Evolutionary conservation across 2,888 invertebrate genomes (phyloP), one percentile per base, ranked within the genome.

Genomic region (Rotaria macrura): DNA sequence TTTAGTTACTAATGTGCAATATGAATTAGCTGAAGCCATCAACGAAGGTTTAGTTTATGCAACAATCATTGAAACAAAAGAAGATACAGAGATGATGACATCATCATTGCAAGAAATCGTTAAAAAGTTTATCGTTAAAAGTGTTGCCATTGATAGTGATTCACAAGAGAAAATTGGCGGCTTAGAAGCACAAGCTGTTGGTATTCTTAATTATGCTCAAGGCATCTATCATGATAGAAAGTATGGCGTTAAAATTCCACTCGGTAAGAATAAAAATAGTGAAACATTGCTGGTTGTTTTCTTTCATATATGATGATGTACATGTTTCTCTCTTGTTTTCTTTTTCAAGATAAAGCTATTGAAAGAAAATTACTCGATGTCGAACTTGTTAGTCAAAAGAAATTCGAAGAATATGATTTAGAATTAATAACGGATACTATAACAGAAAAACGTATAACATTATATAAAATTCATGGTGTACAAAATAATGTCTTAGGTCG

Each of bases 161-260:
- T 72, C 14, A 38, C 29, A 47, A 12, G 57, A 86, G 34, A 65
- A 57, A 25, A 86, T 86, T n/a, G 85, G 85, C 29, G 86, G 85
- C 12, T 49, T 86, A 47, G 84, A 85, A 79, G 86, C 86, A 17
- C 86, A 86, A 84, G 86, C 85, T 10, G 85, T 83, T 20, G 86
- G 86, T 23, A 86, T 86, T 12, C 83, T 86, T 23, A 86, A 85
- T 47, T 86, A 86, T 74, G 85, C 86, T 3, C 86, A 86, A 84
- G 86, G 86, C n/a, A 29, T 85, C 43, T 86, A 86, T 83, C 83
- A 84, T 29, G 52, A 86, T 49, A 84, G 85, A 83, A 85, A 86
- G 29, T 85, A 14, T n/a, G 34, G 38, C 29, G 79, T 84, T 14
- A 79, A 34, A 25, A 85, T 86, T 47, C 55, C 86, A n/a, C 83